These are phyloP conservation scores for Dasypolia templi DNA, from an alignment of 2,888 invertebrate species.

Conservation along the genomic window DNA sequence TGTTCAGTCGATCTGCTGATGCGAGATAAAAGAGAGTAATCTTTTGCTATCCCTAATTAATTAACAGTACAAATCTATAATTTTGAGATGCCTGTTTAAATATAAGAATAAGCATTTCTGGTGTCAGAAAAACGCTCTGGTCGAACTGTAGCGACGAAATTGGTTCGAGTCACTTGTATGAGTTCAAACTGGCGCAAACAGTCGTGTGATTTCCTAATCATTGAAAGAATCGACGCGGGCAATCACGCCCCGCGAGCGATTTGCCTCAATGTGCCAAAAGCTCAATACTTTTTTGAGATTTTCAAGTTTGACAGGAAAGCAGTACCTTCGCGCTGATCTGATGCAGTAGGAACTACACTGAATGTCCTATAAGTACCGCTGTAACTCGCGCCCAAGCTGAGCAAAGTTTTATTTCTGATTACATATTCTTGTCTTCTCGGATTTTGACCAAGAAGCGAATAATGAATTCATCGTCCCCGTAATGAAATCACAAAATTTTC, in stretches of 20 bases:
- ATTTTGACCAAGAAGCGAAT: conserved; percentile 49
- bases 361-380: background rate
- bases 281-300: too few species aligned
- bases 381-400: background rate
- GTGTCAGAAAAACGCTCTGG: background rate
- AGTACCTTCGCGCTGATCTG: too few species aligned
- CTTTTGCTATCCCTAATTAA: background rate
- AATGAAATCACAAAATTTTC: conserved; percentile 62
- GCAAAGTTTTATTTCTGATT: conserved; percentile 42
- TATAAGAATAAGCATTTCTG: background rate
- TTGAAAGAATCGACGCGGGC: too few species aligned
- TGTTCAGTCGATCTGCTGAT: conserved; percentile 25
- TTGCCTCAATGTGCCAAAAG: too few species aligned
- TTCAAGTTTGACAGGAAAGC: too few species aligned
- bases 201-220: too few species aligned
- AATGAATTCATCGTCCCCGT: conserved; percentile 61
- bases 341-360: too few species aligned
- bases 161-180: too few species aligned
- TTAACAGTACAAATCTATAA: background rate
- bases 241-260: too few species aligned
- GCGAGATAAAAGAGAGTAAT: background rate
- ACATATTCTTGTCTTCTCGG: conserved; percentile 36
- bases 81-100: background rate
- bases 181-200: too few species aligned
- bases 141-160: too few species aligned